Percentiles rank a stretch among this genome's conserved stretches.
Conservation (phyloP, 2,888 invertebrate genomes). For the Drosophila melanosoma region DNA sequence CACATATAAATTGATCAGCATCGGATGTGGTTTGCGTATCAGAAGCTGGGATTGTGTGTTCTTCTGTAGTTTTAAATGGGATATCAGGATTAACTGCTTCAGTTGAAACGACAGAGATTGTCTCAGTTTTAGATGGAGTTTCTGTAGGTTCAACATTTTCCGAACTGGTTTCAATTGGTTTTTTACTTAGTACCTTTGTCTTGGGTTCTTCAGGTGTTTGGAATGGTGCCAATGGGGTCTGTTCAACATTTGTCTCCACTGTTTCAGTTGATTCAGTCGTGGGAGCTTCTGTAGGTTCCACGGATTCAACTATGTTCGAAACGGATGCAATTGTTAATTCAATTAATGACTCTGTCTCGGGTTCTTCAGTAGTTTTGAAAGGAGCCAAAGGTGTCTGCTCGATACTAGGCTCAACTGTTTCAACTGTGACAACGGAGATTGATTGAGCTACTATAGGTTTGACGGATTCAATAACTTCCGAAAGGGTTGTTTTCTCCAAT, state of each 20-base stretch:
- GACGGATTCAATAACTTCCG: neutral
- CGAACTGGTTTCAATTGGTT: neutral
- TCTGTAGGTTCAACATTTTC: neutral
- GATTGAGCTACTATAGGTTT: neutral
- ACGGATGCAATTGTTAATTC: neutral
- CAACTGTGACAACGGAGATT: neutral
- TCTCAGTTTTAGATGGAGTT: neutral
- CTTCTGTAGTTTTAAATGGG: slow-evolving; percentile 15
- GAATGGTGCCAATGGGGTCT: slow-evolving; percentile 35
- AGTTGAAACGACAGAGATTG: neutral
- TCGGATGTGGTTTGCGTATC: slow-evolving; percentile 27
- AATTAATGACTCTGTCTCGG: neutral
- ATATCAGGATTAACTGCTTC: neutral
- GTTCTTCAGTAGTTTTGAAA: slow-evolving; percentile 11
- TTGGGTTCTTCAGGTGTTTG: neutral
- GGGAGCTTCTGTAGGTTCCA: neutral
- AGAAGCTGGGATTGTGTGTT: neutral
- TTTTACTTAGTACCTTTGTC: neutral
- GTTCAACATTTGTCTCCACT: neutral
- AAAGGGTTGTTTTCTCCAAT: neutral
- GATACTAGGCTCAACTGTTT: neutral
- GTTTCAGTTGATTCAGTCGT: neutral
- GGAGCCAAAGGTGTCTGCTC: slow-evolving; percentile 24
- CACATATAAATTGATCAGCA: slow-evolving; percentile 62
- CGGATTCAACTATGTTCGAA: neutral